Evolutionary conservation across 2,113 vertebrate genomes (phyloP).

Genomic region (Cottus gobio): DNA sequence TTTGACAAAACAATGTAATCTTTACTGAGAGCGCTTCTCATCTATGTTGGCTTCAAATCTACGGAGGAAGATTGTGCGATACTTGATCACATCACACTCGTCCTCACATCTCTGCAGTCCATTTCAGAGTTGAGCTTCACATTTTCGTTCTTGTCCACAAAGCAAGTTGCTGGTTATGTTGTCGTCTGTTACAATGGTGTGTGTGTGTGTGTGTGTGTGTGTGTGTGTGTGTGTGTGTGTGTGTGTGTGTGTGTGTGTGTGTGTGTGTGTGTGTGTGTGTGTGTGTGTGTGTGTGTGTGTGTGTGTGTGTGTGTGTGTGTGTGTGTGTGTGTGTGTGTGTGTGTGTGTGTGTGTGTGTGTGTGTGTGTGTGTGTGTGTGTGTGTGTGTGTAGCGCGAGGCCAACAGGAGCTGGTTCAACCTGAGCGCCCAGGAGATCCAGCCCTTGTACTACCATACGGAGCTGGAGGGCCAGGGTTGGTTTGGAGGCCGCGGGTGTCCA

Average conservation of each 20-base stretch:
- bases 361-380: neutral
- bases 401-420: conserved; percentile 87
- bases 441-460: conserved; percentile 81
- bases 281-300: no score
- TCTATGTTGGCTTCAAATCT: no score
- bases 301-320: no score
- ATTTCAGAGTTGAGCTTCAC: neutral
- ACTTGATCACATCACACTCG: neutral
- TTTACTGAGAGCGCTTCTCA: no score
- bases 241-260: neutral
- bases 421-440: conserved; percentile 89
- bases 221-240: no score
- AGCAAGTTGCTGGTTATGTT: neutral
- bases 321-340: neutral
- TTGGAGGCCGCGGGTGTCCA: conserved; percentile 85
- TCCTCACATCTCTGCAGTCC: neutral
- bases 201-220: no score
- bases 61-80: no score
- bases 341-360: neutral
- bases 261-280: neutral
- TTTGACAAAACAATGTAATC: neutral
- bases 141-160: neutral
- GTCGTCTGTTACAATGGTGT: neutral
- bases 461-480: conserved; percentile 67
- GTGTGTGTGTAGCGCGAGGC: conserved; percentile 81